These are phyloP conservation scores for Dolomedes plantarius DNA, from an alignment of 2,888 invertebrate species.

Conservation along the genomic window DNA sequence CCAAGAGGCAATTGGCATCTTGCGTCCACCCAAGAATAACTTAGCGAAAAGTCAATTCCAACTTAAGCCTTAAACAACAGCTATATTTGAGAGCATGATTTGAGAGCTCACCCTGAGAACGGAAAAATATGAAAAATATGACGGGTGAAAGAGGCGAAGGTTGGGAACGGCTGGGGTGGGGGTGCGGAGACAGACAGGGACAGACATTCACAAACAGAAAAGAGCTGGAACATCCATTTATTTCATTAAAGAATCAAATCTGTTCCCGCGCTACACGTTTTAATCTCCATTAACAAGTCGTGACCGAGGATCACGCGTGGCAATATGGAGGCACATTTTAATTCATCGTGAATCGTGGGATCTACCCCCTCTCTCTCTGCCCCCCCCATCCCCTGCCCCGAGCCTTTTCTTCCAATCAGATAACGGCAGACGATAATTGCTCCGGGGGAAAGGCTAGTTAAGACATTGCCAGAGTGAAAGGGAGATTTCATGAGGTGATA, in stretches of 20 bases:
- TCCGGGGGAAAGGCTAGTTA: constrained; percentile 51
- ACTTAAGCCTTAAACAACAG: no score
- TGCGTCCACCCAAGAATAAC: no score
- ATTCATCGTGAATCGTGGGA: constrained; percentile 56
- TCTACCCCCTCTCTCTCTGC: not conserved
- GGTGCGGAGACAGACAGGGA: no score
- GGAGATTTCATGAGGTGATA: constrained; percentile 40
- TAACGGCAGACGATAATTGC: constrained; percentile 59
- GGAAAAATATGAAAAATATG: no score
- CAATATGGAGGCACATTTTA: constrained; percentile 30
- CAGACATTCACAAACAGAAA: not conserved
- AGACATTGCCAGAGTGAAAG: constrained; percentile 32
- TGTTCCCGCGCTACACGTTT: constrained; percentile 24
- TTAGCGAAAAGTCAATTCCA: no score
- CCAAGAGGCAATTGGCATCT: no score
- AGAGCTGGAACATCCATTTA: constrained; percentile 13
- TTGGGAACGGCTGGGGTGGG: no score
- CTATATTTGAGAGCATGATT: no score
- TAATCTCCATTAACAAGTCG: constrained; percentile 63
- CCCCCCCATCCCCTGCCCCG: not conserved
- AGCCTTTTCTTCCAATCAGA: constrained; percentile 34
- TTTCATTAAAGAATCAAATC: constrained; percentile 43
- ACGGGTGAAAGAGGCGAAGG: no score
- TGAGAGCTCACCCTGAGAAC: no score
- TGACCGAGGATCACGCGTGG: constrained; percentile 45